These are phyloP conservation scores for Takifugu bimaculatus DNA, from an alignment of 2,113 vertebrate species.

Conservation along the genomic window DNA sequence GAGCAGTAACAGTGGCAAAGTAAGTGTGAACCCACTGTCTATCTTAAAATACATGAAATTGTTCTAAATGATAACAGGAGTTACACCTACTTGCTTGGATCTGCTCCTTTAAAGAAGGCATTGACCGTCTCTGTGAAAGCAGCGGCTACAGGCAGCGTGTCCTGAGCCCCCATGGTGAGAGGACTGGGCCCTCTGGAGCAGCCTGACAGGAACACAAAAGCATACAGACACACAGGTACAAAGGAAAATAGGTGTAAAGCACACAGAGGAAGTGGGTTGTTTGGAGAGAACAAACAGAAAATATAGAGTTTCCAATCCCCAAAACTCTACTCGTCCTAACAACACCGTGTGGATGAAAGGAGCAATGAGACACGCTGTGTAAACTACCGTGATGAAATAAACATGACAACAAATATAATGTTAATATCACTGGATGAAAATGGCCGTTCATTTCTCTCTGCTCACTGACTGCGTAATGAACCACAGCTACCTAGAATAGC, in stretches of 20 bases:
- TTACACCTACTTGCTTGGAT: constrained; percentile 90
- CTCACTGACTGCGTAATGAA: constrained; percentile 43
- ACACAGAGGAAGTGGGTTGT: neutral
- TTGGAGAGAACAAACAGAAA: too few relatives aligned
- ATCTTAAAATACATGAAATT: too few relatives aligned
- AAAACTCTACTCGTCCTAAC: too few relatives aligned
- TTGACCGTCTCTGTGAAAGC: constrained; percentile 99
- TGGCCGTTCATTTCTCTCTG: constrained; percentile 51
- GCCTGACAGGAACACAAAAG: constrained; percentile 74
- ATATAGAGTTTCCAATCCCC: too few relatives aligned
- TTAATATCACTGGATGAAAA: constrained; percentile 36
- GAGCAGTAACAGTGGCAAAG: neutral
- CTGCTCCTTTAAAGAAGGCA: constrained; percentile 95
- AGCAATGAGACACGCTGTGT: neutral
- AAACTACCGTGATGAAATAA: constrained; percentile 8
- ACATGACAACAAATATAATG: constrained; percentile 23
- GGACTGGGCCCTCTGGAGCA: constrained; percentile 96
- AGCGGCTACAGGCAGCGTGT: constrained; percentile 94
- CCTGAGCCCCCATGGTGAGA: constrained; percentile 97
- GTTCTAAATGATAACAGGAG: neutral
- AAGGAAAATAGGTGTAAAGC: neutral
- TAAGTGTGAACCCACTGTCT: neutral
- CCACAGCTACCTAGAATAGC: constrained; percentile 9
- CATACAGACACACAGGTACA: constrained; percentile 8
- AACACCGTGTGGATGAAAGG: too few relatives aligned